These are phyloP conservation scores for Melanotus villosus DNA, from an alignment of 2,888 invertebrate genomes.

Conservation along the genomic window DNA sequence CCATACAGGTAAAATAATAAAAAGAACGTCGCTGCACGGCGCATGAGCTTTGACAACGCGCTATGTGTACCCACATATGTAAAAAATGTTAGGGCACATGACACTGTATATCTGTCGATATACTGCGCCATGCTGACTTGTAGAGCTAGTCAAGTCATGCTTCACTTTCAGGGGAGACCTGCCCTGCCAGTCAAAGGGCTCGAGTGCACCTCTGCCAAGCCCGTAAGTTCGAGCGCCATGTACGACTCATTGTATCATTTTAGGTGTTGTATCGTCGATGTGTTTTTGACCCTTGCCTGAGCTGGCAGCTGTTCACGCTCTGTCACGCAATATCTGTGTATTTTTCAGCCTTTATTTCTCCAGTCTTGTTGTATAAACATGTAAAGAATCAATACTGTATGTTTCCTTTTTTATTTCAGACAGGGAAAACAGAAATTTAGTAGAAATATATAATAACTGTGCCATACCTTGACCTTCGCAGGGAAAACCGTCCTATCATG, in stretches of 20 bases:
- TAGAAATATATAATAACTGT: not conserved
- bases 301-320: constrained; percentile 48
- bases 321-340: constrained; percentile 45
- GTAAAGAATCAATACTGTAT: constrained; percentile 20
- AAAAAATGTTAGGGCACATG: constrained; percentile 47
- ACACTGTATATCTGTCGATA: constrained; percentile 44
- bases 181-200: constrained; percentile 67
- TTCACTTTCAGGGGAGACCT: constrained; percentile 73
- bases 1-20: constrained; percentile 78
- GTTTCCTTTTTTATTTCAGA: constrained; percentile 28
- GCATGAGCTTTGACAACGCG: constrained; percentile 48
- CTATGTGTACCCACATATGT: constrained; percentile 47
- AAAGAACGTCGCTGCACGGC: constrained; percentile 41
- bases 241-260: constrained; percentile 52
- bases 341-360: constrained; percentile 23
- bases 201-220: constrained; percentile 64
- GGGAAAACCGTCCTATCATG: constrained; percentile 1
- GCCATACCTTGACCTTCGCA: not conserved
- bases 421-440: constrained; percentile 8
- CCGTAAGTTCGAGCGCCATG: constrained; percentile 66
- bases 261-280: constrained; percentile 60
- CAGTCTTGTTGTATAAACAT: constrained; percentile 13
- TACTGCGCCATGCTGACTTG: constrained; percentile 40
- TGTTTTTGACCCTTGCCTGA: constrained; percentile 55
- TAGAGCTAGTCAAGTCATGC: constrained; percentile 62